phyloP scores from a whole-genome alignment of 2,113 vertebrate genomes.

The Eira barbara region DNA sequence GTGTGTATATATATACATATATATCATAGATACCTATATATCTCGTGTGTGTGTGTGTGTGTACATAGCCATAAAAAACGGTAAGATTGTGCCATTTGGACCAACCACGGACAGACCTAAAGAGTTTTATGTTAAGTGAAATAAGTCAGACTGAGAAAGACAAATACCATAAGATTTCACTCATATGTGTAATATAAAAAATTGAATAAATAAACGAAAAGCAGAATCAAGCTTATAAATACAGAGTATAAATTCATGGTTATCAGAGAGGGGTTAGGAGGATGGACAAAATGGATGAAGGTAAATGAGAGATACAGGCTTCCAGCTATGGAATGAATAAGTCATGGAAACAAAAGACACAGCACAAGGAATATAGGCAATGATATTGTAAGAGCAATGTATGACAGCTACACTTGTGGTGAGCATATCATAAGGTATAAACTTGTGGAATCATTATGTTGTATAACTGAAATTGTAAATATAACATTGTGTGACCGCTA shows the following conservation, averaged over 20 bases:
- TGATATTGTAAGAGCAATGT: not conserved
- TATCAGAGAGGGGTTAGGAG: not conserved
- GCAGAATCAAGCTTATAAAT: not conserved
- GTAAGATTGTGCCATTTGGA: not conserved
- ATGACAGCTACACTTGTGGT: not conserved
- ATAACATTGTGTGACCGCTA: not conserved
- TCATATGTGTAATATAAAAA: not conserved
- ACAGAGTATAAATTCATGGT: not conserved
- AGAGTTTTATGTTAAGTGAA: not conserved
- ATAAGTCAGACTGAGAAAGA: not conserved
- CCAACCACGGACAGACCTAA: not conserved
- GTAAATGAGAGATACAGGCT: not conserved
- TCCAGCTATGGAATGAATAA: not conserved
- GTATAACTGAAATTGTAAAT: not conserved
- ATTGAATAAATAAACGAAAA: not conserved
- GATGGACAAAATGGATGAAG: not conserved
- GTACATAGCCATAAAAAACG: not conserved
- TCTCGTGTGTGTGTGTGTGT: not conserved
- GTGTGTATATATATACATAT: no score
- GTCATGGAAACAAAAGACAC: not conserved
- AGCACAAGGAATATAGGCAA: not conserved
- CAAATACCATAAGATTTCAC: not conserved
- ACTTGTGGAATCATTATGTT: not conserved
- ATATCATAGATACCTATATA: not conserved
- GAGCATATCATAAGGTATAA: not conserved